Evolutionary conservation across 1,140 invertebrate genomes (phyloP), one percentile per base, ranked within the genome.

Genomic region (Aphis craccivora): DNA sequence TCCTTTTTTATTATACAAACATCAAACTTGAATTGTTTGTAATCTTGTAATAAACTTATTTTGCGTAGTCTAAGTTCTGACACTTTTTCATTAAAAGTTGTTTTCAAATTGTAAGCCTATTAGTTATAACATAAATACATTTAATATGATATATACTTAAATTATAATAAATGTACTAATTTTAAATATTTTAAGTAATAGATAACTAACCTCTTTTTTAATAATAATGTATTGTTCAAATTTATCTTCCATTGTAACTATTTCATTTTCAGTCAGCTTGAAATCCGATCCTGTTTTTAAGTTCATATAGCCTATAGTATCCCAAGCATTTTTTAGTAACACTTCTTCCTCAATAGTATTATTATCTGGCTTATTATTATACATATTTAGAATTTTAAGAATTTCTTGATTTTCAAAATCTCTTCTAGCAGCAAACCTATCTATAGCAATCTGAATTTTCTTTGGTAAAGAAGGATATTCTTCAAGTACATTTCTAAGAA

Each of bases 401-500:
- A 84, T 84, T 43, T 93, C 35, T 51, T 51, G 84, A 48, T 86
- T 84, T 84, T 93, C 81, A 55, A 86, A 93, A 84, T 93, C 25
- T 86, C 51, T 55, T 40, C 91, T 86, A 1, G 45, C 2, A 40
- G 91, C 23, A 86, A 84, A 93, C 14, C 53, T 86, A 55, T 93
- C 91, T 11, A 93, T 84, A 18, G 81, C 81, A 37, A 7, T 86
- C 1, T 53, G 67, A 43, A 93, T 55, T 51, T 93, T 84, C 30
- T 93, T 93, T n/a, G 91, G 81, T n/a, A 93, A 53, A 22, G 81
- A 84, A 37, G 43, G n/a, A 53, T 93, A 93, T 1, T 55, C 37
- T 53, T 93, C 91, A 30, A 51, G 45, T 22, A 93, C 18, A 51
- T 93, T 93, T 35, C 91, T 81, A 51, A 93, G 91, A 55, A 93